Evolutionary conservation across 2,113 vertebrate species (phyloP).

Genomic region (Dipodomys stephensi): DNA sequence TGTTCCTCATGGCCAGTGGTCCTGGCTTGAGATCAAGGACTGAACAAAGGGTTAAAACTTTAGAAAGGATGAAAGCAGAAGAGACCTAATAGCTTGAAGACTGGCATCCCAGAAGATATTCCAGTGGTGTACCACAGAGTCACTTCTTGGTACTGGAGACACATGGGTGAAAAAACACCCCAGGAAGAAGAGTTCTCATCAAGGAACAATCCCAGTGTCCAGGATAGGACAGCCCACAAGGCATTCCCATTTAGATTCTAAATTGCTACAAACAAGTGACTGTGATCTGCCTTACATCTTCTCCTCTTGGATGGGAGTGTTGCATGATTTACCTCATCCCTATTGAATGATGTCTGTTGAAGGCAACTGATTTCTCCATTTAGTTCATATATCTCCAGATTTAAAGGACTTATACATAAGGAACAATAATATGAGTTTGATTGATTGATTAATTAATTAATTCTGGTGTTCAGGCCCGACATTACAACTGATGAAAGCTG

Average conservation of each 20-base stretch:
- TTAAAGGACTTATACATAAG: background rate
- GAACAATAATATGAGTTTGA: background rate
- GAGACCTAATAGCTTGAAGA: background rate
- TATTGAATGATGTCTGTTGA: background rate
- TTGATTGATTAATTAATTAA: background rate
- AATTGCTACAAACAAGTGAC: background rate
- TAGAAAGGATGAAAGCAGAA: background rate
- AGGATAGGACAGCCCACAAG: background rate
- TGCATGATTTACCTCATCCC: background rate
- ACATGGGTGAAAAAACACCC: background rate
- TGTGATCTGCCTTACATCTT: background rate
- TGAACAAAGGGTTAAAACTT: slow-evolving; percentile 33
- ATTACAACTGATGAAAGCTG: background rate
- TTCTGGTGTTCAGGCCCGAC: background rate
- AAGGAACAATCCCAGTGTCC: background rate
- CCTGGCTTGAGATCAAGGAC: background rate
- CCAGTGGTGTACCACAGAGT: background rate
- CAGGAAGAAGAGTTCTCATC: background rate
- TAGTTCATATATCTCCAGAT: background rate
- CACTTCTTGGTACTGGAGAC: background rate
- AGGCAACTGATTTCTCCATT: background rate
- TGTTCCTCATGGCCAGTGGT: background rate
- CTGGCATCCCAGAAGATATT: background rate
- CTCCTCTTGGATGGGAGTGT: background rate
- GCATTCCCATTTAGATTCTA: background rate